Base-by-base conservation (phyloP, 1,140 invertebrate genomes). In the Drosophila asahinai region DNA sequence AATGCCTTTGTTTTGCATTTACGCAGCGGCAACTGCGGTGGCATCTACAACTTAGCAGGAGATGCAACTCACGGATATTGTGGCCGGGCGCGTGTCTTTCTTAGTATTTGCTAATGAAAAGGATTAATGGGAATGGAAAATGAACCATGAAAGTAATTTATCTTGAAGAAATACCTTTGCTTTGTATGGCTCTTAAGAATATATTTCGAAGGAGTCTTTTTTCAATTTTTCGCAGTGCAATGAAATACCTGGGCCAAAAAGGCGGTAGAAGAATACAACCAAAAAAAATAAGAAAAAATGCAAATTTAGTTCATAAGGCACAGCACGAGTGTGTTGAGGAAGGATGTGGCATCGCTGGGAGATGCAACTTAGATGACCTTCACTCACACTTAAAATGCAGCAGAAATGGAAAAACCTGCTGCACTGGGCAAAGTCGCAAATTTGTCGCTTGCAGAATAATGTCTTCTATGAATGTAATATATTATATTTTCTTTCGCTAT, bases 251-350 rank as follows among this genome's bases (percentile, higher is more conserved):
- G 17, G n/a, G 6, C 43, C 14, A 48, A 30, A 22, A 36, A 19
- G 59, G 22, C 60, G 17, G 33, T 17, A 15, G 19, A 14, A 55
- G 15, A 38, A 22, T 55, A 22, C 36, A 58, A 17, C 2, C 8
- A 27, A 25, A 49, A 22, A 22, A 22, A 51, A 55, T 47, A 61
- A 71, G 70, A 68, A 63, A 68, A 22, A 76, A 86, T 86, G 60
- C 43, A 80, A 86, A 87, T 86, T 87, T 77, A 77, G 83, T 87
- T 86, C 72, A 86, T 87, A 83, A 86, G 82, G 70, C 62, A 86
- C 65, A 52, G 61, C 59, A 60, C 42, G 55, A 54, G 55, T 60
- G 33, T 64, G 43, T 38, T 33, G 57, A 4, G 5, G 2, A 15
- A 61, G 25, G 19, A 22, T 59, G 65, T 81, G 81, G 65, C 61